A percentile compares a stretch with the other conserved stretches of the same genome.
phyloP scores from a whole-genome alignment of 2,797 vertebrate species.

The Labroides dimidiatus region DNA sequence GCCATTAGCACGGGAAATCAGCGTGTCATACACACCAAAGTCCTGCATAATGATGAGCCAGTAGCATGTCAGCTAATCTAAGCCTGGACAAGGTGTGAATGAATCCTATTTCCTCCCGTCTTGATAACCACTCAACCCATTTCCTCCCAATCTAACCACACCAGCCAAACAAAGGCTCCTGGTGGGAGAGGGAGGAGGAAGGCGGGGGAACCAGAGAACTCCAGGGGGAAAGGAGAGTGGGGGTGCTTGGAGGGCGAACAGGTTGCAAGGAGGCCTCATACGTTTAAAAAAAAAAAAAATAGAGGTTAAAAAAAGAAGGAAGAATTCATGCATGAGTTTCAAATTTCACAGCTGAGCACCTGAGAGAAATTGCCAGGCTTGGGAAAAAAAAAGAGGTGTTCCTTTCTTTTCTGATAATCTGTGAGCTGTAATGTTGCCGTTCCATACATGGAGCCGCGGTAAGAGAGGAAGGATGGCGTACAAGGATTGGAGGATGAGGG shows the following conservation, averaged over 20 bases:
- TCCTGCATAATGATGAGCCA: conserved; percentile 60
- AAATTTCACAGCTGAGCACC: conserved; percentile 88
- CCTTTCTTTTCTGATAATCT: conserved; percentile 81
- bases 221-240: conserved; percentile 9
- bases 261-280: conserved; percentile 49
- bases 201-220: conserved; percentile 30
- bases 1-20: conserved; percentile 58
- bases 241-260: conserved; percentile 25
- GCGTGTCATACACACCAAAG: conserved; percentile 42
- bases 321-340: conserved; percentile 85
- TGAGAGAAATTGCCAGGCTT: conserved; percentile 82
- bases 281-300: conserved; percentile 32
- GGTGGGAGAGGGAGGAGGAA: conserved; percentile 15
- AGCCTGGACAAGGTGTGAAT: conserved; percentile 74
- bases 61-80: conserved; percentile 70
- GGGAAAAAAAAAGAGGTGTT: conserved; percentile 57
- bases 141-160: conserved; percentile 77
- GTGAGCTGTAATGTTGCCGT: conserved; percentile 63
- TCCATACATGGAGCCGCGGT: conserved; percentile 55
- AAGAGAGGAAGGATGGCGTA: conserved; percentile 39
- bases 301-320: conserved; percentile 57
- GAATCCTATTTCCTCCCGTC: conserved; percentile 81
- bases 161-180: conserved; percentile 73
- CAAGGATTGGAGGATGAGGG: conserved; percentile 47
- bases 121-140: conserved; percentile 80